A percentile compares a stretch with the other conserved stretches of the same genome.
Conservation (phyloP, 2,113 vertebrate species). For the Corvus cornix region DNA sequence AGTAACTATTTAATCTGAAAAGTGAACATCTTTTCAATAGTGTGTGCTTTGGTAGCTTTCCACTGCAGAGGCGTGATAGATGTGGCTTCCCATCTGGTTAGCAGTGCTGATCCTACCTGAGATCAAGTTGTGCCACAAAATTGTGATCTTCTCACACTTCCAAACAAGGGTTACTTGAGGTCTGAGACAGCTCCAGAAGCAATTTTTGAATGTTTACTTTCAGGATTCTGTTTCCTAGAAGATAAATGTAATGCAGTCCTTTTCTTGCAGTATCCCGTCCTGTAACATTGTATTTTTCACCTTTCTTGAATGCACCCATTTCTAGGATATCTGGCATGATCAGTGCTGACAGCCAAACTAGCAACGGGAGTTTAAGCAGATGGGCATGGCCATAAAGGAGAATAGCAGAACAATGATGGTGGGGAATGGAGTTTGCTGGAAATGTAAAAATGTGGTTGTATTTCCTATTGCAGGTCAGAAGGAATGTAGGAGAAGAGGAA, state of each 20-base stretch:
- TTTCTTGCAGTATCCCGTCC: not conserved
- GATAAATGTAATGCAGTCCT: not conserved
- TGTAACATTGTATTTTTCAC: not conserved
- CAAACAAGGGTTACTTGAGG: not conserved
- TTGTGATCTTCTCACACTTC: not conserved
- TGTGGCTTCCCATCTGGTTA: not conserved
- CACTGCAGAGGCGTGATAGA: not conserved
- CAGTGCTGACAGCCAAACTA: not conserved
- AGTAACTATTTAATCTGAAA: not conserved
- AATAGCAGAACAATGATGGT: not conserved
- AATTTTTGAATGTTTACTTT: not conserved
- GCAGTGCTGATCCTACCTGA: not conserved
- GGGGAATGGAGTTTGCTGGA: not conserved
- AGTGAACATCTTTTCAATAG: not conserved
- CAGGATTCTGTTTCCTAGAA: not conserved
- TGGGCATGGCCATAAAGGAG: not conserved
- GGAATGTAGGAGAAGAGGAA: not conserved
- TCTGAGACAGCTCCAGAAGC: not conserved
- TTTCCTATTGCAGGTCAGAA: not conserved
- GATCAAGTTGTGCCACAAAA: not conserved
- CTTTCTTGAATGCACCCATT: not conserved
- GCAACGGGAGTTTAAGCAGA: not conserved
- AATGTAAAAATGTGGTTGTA: not conserved
- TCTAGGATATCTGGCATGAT: not conserved
- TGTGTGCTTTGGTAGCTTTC: not conserved